Percentiles rank a stretch among this genome's conserved stretches.
Conservation (phyloP, 2,888 invertebrate species). For the Noctua janthe region DNA sequence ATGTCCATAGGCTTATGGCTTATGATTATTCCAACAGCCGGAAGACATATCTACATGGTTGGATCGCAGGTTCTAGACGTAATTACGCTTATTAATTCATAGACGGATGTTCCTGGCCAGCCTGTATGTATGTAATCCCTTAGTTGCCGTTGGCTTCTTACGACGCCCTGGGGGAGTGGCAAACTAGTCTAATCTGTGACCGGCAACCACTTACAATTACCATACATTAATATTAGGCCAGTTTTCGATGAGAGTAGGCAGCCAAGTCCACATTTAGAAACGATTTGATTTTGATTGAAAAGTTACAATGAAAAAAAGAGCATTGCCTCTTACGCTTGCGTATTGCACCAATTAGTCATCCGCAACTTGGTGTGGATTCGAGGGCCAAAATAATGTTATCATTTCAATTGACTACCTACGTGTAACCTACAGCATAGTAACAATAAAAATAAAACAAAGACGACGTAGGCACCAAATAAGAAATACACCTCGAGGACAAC, state of each 20-base stretch:
- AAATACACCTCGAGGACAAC: constrained; percentile 33
- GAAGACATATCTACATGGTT: constrained; percentile 16
- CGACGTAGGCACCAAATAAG: constrained; percentile 19
- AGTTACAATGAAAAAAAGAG: background rate
- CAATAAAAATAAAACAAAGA: constrained; percentile 40
- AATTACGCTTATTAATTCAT: constrained; percentile 56
- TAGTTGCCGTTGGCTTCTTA: constrained; percentile 50
- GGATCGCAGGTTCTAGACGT: constrained; percentile 8
- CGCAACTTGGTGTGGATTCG: background rate
- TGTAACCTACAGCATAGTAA: background rate
- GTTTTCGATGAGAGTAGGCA: background rate
- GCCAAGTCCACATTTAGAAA: background rate
- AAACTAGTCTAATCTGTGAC: constrained; percentile 47
- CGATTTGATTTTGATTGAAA: background rate
- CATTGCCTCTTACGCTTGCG: background rate
- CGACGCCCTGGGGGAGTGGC: constrained; percentile 42
- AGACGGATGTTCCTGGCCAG: constrained; percentile 22
- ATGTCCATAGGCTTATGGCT: background rate
- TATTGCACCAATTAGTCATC: background rate
- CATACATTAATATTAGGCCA: constrained; percentile 46
- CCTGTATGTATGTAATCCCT: constrained; percentile 40
- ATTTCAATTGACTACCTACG: background rate
- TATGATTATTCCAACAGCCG: constrained; percentile 20
- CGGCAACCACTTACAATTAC: constrained; percentile 49
- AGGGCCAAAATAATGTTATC: background rate